phyloP scores from a whole-genome alignment of 2,888 invertebrate species.

The Sesia bembeciformis region DNA sequence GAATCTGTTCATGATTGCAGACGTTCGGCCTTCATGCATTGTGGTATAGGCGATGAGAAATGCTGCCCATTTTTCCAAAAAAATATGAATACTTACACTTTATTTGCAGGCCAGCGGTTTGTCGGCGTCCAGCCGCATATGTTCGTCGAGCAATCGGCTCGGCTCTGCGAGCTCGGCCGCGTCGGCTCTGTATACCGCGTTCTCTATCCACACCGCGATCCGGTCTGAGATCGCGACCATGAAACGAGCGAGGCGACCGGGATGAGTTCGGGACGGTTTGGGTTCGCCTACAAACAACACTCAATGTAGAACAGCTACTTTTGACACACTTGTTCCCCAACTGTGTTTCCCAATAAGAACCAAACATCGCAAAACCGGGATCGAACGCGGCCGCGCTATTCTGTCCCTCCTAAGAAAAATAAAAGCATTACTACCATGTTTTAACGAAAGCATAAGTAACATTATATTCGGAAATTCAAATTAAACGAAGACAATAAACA shows the following conservation, averaged over 20 bases:
- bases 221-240: constrained; percentile 71
- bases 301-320: neutral
- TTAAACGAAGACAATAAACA: no score
- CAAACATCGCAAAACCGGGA: no score
- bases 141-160: constrained; percentile 28
- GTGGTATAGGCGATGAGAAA: no score
- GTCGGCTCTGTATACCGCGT: constrained; percentile 60
- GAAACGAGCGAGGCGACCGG: constrained; percentile 59
- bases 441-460: no score
- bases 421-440: no score
- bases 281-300: constrained; percentile 33
- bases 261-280: constrained; percentile 57
- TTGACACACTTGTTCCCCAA: neutral
- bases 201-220: constrained; percentile 68
- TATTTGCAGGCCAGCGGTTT: constrained; percentile 32
- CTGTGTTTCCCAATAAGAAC: neutral
- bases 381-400: no score
- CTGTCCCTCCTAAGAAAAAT: no score
- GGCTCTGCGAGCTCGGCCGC: constrained; percentile 38
- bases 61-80: no score
- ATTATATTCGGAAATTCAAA: no score
- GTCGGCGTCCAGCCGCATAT: constrained; percentile 51
- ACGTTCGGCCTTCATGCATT: no score
- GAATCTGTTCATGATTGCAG: no score
- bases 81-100: neutral